These are phyloP conservation scores for Tychaedon coryphoeus DNA, from an alignment of 2,113 vertebrate genomes.

Conservation along the genomic window DNA sequence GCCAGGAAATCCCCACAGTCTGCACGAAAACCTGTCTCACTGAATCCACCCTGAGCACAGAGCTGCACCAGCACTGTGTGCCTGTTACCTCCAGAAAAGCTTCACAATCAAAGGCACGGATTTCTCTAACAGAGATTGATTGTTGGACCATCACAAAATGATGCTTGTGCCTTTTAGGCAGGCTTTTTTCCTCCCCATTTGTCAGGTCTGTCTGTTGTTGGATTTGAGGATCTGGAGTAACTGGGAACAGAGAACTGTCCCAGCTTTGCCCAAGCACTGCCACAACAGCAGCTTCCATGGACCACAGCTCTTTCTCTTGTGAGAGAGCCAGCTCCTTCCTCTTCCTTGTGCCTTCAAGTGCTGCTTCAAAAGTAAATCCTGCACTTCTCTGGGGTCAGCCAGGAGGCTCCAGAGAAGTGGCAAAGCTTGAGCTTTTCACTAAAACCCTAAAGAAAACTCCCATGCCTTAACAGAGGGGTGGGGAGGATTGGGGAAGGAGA, in stretches of 20 bases:
- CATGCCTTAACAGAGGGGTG: accelerated
- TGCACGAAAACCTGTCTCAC: neutral
- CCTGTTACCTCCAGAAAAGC: neutral
- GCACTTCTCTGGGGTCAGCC: neutral
- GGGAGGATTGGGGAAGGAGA: neutral
- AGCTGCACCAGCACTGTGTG: accelerated
- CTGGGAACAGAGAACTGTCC: neutral
- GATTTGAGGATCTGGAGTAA: neutral
- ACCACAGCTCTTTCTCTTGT: neutral
- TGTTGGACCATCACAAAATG: neutral
- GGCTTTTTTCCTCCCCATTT: neutral
- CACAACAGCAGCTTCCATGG: neutral
- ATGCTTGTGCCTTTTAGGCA: neutral
- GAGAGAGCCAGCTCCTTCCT: neutral
- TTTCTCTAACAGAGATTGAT: neutral
- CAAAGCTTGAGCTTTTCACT: neutral
- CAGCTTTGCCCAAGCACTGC: neutral
- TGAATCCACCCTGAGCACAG: neutral
- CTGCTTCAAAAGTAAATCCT: neutral
- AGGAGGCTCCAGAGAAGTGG: neutral
- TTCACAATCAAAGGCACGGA: neutral
- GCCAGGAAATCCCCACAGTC: neutral
- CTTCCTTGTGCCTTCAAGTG: neutral
- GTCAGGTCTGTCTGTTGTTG: neutral
- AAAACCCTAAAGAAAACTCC: neutral